Evolutionary conservation across 2,888 invertebrate species (phyloP).

Genomic region (Lithophane ornitopus): DNA sequence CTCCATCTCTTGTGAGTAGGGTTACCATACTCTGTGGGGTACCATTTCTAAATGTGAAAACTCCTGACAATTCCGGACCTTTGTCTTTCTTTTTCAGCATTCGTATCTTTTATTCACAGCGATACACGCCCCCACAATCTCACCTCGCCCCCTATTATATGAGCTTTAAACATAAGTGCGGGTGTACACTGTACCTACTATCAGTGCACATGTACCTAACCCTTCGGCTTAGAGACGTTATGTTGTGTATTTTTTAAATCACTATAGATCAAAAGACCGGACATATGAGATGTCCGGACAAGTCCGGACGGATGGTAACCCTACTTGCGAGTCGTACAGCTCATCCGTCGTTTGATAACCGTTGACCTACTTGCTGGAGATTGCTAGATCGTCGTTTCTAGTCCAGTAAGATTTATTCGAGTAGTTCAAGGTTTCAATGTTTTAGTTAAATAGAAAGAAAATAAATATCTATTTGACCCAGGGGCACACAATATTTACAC

Average conservation of each 20-base stretch:
- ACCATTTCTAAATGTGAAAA: neutral
- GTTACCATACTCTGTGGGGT: neutral
- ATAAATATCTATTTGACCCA: no score
- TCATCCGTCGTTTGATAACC: slow-evolving; percentile 53
- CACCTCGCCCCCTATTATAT: no score
- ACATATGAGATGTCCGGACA: neutral
- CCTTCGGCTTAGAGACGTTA: neutral
- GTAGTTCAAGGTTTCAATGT: slow-evolving; percentile 10
- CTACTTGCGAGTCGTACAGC: slow-evolving; percentile 3
- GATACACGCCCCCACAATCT: fast-evolving
- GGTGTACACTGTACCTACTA: neutral
- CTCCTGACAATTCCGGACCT: no score
- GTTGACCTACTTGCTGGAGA: slow-evolving; percentile 45
- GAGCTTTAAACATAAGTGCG: neutral
- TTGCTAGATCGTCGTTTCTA: slow-evolving; percentile 24
- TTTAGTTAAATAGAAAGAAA: neutral
- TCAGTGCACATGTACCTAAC: neutral
- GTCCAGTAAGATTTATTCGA: slow-evolving; percentile 8
- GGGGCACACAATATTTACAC: no score
- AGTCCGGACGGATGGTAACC: neutral
- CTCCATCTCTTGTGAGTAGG: neutral
- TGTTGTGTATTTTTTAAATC: neutral
- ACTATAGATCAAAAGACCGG: neutral
- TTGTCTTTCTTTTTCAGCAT: neutral
- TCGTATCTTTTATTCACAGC: neutral